These are phyloP conservation scores for Brachynemurus nebulosus DNA, from an alignment of 2,888 invertebrate species.

Conservation along the genomic window DNA sequence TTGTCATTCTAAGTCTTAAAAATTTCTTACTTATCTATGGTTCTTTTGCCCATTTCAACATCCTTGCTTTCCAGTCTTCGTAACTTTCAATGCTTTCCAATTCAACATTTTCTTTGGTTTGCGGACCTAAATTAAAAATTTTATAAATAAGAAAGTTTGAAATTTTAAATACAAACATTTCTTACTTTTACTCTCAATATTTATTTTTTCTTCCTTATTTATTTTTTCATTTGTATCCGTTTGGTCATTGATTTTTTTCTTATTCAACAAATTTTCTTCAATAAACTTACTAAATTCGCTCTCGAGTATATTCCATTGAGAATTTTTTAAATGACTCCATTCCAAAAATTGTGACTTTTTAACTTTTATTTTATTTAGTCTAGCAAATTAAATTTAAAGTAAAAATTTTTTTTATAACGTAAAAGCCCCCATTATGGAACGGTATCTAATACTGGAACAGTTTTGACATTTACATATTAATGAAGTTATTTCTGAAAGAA, in stretches of 20 bases:
- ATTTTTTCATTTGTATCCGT: conserved; percentile 23
- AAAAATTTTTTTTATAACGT: no score
- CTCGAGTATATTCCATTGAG: conserved; percentile 46
- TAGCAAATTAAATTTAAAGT: conserved; percentile 26
- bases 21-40: no score
- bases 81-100: conserved; percentile 37
- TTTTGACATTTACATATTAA: no score
- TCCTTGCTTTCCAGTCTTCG: conserved; percentile 44
- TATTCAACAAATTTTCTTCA: conserved; percentile 21
- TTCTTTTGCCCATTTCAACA: conserved; percentile 36
- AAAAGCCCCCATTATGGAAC: no score
- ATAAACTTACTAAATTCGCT: conserved; percentile 40
- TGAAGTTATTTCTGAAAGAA: no score
- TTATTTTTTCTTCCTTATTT: conserved; percentile 19
- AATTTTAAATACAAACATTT: no score
- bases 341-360: conserved; percentile 40
- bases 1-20: no score
- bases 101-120: conserved; percentile 21
- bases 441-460: no score
- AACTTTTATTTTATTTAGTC: conserved; percentile 40
- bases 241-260: conserved; percentile 1
- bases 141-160: no score
- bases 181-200: no score
- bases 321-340: conserved; percentile 41
- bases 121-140: no score